Conservation (phyloP, 2,797 vertebrate species). For the Sebastes matsubarae region DNA sequence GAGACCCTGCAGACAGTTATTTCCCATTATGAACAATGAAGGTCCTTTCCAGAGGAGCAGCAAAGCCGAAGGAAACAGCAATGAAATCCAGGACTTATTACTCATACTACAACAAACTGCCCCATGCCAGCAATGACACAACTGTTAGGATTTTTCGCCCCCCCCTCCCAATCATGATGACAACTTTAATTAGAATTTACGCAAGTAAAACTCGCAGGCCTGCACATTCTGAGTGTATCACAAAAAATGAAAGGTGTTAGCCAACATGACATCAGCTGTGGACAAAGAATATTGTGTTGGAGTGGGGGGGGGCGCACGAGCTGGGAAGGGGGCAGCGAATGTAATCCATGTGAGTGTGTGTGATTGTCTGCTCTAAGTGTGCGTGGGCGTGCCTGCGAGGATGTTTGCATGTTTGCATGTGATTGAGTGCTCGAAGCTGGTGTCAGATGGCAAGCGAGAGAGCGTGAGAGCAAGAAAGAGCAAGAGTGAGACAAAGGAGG, state of each 20-base stretch:
- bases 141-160: constrained; percentile 45
- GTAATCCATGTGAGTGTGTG: constrained; percentile 51
- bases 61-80: constrained; percentile 63
- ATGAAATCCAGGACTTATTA: constrained; percentile 71
- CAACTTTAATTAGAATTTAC: constrained; percentile 76
- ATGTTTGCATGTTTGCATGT: constrained; percentile 65
- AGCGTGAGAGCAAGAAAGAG: constrained; percentile 56
- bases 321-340: constrained; percentile 20
- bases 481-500: constrained; percentile 39
- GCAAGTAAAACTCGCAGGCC: constrained; percentile 70
- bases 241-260: constrained; percentile 73
- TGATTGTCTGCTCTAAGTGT: constrained; percentile 32
- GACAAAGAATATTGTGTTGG: constrained; percentile 30
- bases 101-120: constrained; percentile 71
- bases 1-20: constrained; percentile 62
- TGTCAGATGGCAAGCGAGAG: constrained; percentile 59
- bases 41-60: constrained; percentile 51
- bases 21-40: constrained; percentile 62
- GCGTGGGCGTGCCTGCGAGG: constrained; percentile 48
- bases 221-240: constrained; percentile 51
- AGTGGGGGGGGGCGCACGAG: not conserved
- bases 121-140: constrained; percentile 75
- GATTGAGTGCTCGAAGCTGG: constrained; percentile 56
- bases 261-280: constrained; percentile 81
- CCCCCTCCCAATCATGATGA: constrained; percentile 63